phyloP scores from a whole-genome alignment of 2,113 vertebrate genomes.

The Columbina picui region DNA sequence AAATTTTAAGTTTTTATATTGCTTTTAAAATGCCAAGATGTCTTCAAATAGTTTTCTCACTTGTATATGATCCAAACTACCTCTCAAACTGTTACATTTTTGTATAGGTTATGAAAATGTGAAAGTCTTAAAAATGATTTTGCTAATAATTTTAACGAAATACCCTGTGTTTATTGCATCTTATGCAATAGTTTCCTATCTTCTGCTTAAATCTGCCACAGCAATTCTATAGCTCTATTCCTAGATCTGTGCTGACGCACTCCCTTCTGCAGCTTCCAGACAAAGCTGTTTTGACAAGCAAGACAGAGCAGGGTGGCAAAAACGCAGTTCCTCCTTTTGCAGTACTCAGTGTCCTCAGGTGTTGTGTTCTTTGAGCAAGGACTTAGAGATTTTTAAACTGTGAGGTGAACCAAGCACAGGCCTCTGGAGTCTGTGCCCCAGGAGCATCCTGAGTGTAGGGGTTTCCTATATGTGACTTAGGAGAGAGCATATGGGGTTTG shows the following conservation, averaged over 20 bases:
- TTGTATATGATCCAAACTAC: background rate
- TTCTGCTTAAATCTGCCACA: background rate
- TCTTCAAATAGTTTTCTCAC: background rate
- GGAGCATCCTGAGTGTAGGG: background rate
- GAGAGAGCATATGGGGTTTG: background rate
- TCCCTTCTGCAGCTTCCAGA: background rate
- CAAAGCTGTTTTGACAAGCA: constrained; percentile 15
- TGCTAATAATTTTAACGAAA: background rate
- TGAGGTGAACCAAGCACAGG: background rate
- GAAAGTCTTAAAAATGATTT: background rate
- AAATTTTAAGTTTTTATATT: background rate
- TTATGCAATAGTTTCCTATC: background rate
- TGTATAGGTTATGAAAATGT: background rate
- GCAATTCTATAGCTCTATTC: background rate
- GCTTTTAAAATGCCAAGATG: background rate
- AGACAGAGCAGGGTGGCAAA: background rate
- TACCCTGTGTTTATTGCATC: background rate
- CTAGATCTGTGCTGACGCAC: background rate
- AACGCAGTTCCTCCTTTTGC: background rate
- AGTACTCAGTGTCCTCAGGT: background rate
- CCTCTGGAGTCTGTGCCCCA: background rate
- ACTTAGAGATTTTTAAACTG: background rate
- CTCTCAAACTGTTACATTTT: background rate
- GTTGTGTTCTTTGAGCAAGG: background rate
- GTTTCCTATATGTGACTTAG: background rate